A percentile compares a stretch with the other conserved stretches of the same genome.
Conservation (phyloP, 2,888 invertebrate genomes). For the Synanthedon vespiformis region DNA sequence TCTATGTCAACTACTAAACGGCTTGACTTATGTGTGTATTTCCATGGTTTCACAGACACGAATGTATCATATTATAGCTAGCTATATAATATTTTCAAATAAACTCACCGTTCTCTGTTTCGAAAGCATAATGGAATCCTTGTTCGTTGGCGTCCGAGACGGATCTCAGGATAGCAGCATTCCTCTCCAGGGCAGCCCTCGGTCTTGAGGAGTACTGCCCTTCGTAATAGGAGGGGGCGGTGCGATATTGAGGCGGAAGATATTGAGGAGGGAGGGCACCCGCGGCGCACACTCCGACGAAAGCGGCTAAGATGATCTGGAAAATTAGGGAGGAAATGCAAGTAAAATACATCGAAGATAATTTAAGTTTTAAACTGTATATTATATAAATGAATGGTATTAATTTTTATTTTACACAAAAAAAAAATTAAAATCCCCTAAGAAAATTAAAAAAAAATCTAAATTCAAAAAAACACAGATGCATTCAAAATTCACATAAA, state of each 20-base stretch:
- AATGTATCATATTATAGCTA: no score
- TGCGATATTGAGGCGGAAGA: constrained; percentile 29
- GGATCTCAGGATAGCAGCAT: constrained; percentile 47
- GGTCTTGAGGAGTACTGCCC: constrained; percentile 21
- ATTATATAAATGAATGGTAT: no score
- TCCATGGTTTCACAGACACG: no score
- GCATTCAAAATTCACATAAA: no score
- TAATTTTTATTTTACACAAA: no score
- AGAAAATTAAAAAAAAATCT: no score
- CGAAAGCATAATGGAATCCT: constrained; percentile 64
- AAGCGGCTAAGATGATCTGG: constrained; percentile 43
- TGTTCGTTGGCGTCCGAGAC: constrained; percentile 43
- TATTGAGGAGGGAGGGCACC: constrained; percentile 27
- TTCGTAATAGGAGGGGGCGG: constrained; percentile 17
- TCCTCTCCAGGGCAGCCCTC: constrained; percentile 35
- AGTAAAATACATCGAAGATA: neutral
- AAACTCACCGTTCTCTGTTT: constrained; percentile 72
- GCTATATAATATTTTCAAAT: neutral
- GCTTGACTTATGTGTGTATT: no score
- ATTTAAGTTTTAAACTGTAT: no score
- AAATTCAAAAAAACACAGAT: no score
- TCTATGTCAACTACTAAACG: no score
- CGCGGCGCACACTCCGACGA: constrained; percentile 40
- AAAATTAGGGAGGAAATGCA: constrained; percentile 4
- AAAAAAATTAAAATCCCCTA: no score